Evolutionary conservation across 2,888 invertebrate genomes (phyloP).

Genomic region (Arge pagana): DNA sequence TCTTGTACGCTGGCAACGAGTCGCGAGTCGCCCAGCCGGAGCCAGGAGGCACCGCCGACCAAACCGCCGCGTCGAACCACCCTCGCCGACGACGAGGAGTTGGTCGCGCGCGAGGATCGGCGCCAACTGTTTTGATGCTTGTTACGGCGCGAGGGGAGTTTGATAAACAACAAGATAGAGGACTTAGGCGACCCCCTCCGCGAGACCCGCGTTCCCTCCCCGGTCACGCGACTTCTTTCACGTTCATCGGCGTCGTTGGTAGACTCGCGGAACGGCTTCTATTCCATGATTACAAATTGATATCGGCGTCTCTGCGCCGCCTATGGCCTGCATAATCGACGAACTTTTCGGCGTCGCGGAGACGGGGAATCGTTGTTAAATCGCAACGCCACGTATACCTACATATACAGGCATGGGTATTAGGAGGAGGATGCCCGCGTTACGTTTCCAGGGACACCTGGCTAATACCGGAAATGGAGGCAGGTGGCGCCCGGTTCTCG

Average conservation of each 20-base stretch:
- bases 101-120: conserved; percentile 40
- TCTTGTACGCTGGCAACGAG: conserved; percentile 26
- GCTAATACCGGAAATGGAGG: too few species aligned
- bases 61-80: conserved; percentile 13
- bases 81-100: conserved; percentile 21
- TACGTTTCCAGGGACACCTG: too few species aligned
- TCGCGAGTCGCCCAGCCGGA: conserved; percentile 22
- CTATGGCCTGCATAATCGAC: too few species aligned
- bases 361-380: too few species aligned
- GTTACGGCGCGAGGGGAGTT: conserved; percentile 40
- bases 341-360: too few species aligned
- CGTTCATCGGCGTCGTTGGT: neutral
- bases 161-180: conserved; percentile 45
- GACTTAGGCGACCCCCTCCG: conserved; percentile 38
- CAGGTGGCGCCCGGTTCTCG: too few species aligned
- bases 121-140: conserved; percentile 52
- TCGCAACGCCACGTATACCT: too few species aligned
- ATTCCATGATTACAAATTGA: conserved; percentile 8
- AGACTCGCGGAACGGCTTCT: conserved; percentile 19
- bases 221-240: neutral
- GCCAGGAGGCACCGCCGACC: conserved; percentile 28
- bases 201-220: conserved; percentile 26
- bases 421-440: too few species aligned
- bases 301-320: neutral
- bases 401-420: too few species aligned